Base-by-base conservation (phyloP, 2,797 vertebrate genomes). In the Otolemur crassicaudatus region DNA sequence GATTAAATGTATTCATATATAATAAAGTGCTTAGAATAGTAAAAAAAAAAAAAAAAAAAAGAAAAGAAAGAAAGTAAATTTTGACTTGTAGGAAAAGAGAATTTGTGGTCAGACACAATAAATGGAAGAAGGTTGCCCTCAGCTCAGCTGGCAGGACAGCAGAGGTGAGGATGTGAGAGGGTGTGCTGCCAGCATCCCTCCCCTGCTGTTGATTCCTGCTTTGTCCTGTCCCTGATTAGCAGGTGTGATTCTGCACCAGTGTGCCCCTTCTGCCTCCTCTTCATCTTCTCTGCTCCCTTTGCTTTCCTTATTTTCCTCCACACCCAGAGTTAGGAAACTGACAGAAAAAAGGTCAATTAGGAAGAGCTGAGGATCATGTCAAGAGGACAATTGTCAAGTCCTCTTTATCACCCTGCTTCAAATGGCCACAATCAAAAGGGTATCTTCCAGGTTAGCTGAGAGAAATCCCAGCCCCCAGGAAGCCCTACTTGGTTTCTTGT, bases 401-500 rank as follows among this genome's bases (percentile, higher is more conserved):
- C n/a, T 82, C 25, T 65, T 7, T 83, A 63, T 81, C 27, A 53
- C 53, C 25, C 16, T 65, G 34, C 19, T 86, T 27, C 22, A 19
- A 43, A 73, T n/a, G 63, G 13, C 12, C 73, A 25, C 40, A 22
- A 69, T 23, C 61, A n/a, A 27, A 53, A 75, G 19, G 58, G n/a
- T 17, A n/a, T 46, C 40, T n/a, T 73, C 49, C 89, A 76, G 43
- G 40, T 7, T 1, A 43, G 4, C 7, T 31, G 73, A 88, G 49
- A 75, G 46, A 29, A 34, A 89, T n/a, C 37, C n/a, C 22, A 53
- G 9, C 23, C 87, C 63, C 29, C 0, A 16, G 34, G 17, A 16
- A 6, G 16, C 43, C 79, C 0, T 95, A 94, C 88, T 16, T 97
- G 82, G 77, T 81, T 56, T 19, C 77, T 91, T 46, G 14, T 27